Conservation (phyloP, 2,888 invertebrate genomes). For the Lasioglossum malachurum region DNA sequence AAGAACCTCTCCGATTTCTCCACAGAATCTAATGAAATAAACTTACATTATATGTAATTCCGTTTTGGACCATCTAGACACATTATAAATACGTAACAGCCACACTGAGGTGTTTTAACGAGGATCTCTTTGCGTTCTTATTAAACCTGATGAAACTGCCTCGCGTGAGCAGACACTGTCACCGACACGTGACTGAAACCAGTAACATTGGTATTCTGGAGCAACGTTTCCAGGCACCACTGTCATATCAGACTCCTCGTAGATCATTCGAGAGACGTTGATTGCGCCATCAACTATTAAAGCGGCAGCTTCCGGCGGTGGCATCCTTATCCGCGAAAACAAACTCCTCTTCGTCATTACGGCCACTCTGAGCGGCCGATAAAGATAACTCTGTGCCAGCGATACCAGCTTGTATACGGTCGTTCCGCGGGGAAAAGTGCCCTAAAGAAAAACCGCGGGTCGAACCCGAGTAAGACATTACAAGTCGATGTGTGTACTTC, state of each 20-base stretch:
- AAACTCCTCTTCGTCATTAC: not conserved
- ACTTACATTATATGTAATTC: not conserved
- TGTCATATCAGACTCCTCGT: not conserved
- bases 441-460: slow-evolving; percentile 18
- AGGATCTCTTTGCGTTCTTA: not conserved
- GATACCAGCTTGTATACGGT: slow-evolving; percentile 18
- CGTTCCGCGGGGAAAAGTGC: slow-evolving; percentile 25
- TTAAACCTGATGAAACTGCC: not conserved
- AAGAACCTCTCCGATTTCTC: too few species aligned
- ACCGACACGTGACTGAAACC: not conserved
- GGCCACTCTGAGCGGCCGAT: slow-evolving; percentile 6
- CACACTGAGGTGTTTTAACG: not conserved
- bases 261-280: not conserved
- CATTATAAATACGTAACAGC: not conserved
- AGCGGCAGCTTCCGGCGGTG: not conserved
- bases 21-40: not conserved
- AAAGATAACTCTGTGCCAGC: slow-evolving; percentile 32
- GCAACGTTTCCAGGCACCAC: not conserved
- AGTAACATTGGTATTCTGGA: not conserved
- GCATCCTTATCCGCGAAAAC: not conserved
- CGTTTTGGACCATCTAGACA: not conserved
- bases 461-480: slow-evolving; percentile 13
- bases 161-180: not conserved
- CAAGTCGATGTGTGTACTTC: slow-evolving; percentile 22
- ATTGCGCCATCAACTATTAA: not conserved